A percentile compares a stretch with the other conserved stretches of the same genome.
Conservation (phyloP, 2,797 vertebrate genomes). For the Emydoidea blandingii region DNA sequence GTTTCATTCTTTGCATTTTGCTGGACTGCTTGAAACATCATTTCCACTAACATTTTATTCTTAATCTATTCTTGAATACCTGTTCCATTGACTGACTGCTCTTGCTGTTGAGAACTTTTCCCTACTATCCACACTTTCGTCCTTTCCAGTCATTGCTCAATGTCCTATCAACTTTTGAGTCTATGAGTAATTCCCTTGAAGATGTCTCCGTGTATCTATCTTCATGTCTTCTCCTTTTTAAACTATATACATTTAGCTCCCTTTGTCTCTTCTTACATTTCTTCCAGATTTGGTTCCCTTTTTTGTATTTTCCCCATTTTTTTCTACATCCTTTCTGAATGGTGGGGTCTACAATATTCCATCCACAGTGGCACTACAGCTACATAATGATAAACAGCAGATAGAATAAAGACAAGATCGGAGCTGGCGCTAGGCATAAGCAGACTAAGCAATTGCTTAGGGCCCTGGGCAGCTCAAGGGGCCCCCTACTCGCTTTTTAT, state of each 20-base stretch:
- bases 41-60: neutral
- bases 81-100: neutral
- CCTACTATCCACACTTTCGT: neutral
- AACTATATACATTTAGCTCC: neutral
- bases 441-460: too few relatives aligned
- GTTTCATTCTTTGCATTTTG: neutral
- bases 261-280: neutral
- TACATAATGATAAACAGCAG: neutral
- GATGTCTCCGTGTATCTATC: neutral
- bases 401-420: neutral
- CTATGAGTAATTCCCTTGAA: neutral
- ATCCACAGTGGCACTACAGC: neutral
- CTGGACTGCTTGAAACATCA: neutral
- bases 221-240: neutral
- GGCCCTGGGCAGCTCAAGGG: too few relatives aligned
- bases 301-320: neutral
- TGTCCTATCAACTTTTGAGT: neutral
- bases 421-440: too few relatives aligned
- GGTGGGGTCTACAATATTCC: neutral
- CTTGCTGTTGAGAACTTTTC: neutral
- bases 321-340: neutral
- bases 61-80: neutral
- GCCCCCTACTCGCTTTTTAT: too few relatives aligned
- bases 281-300: neutral
- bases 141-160: neutral